Evolutionary conservation across 2,113 vertebrate species (phyloP), one percentile per base, ranked within the genome.

Genomic region (Salvelinus alpinus): DNA sequence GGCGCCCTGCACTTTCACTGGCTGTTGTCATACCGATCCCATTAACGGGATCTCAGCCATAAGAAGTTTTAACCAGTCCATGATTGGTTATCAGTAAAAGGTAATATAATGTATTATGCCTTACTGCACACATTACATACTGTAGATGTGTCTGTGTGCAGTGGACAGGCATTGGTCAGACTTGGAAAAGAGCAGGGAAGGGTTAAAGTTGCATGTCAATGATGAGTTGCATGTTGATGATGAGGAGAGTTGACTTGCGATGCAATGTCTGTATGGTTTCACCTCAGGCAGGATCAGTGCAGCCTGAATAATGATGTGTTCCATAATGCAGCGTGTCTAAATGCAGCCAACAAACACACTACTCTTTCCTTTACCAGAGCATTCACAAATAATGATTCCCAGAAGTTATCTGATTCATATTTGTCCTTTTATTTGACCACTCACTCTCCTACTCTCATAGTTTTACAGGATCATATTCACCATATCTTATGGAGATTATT

Each of bases 401-500:
- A 44, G 8, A 44, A 44, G 38, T 44, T 44, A 9, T 44, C 38
- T 11, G 38, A 44, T 44, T 44, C 8, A 11, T 11, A 44, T 44
- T 44, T 44, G 8, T 44, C 38, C 8, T 11, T 44, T 44, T 11
- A 11, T 34, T 34, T 34, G 31, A 34, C 31, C 31, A 2, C 38
- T n/a, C 22, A 3, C 34, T 4, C 22, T 4, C 34, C 1, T n/a
- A n/a, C 29, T 47, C 75, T 75, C 73, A n/a, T 24, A 82, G 69
- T 87, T 88, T 90, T 82, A 91, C 74, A 74, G 72, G 71, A 18
- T 51, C 64, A 75, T 81, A 81, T 84, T 88, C 80, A 60, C 62
- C 83, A 76, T 51, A 78, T 66, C 83, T 90, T 90, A 83, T 78
- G 82, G 90, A 85, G 73, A 86, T 86, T 80, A 80, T 87, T 84